These are phyloP conservation scores for Drosophila triauraria DNA, from an alignment of 1,140 invertebrate species.

Conservation along the genomic window DNA sequence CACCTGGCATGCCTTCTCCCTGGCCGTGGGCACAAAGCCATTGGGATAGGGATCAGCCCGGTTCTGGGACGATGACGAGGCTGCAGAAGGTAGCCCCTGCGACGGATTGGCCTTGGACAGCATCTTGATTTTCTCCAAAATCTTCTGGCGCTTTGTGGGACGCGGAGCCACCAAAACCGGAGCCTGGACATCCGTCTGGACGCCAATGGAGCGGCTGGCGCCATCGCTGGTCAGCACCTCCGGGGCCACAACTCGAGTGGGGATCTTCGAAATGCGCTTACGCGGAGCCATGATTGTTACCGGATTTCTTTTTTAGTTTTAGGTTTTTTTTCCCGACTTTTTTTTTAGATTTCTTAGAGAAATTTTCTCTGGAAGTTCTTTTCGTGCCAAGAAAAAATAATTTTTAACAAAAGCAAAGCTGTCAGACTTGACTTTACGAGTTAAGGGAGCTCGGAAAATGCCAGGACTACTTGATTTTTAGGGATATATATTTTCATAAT, in stretches of 20 bases:
- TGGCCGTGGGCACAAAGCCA: neutral
- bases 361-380: neutral
- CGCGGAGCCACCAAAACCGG: neutral
- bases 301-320: too few relatives aligned
- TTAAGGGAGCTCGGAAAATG: too few relatives aligned
- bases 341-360: neutral
- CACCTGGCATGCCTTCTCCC: constrained; percentile 24
- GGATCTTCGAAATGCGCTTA: constrained; percentile 18
- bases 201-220: neutral
- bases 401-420: too few relatives aligned
- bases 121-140: neutral
- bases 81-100: neutral
- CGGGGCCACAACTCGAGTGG: neutral
- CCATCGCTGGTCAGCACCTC: too few relatives aligned
- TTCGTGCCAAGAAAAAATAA: too few relatives aligned
- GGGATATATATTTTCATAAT: too few relatives aligned
- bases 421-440: too few relatives aligned
- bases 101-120: neutral
- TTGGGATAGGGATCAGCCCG: neutral
- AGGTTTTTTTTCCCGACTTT: neutral
- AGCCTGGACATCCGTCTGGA: constrained; percentile 4
- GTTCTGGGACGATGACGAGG: too few relatives aligned
- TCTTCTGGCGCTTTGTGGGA: constrained; percentile 3
- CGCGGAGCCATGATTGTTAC: constrained; percentile 17
- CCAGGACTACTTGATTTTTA: too few relatives aligned